A percentile compares a stretch with the other conserved stretches of the same genome.
Conservation (phyloP, 2,888 invertebrate species). For the Hirtodrosophila cameraria region DNA sequence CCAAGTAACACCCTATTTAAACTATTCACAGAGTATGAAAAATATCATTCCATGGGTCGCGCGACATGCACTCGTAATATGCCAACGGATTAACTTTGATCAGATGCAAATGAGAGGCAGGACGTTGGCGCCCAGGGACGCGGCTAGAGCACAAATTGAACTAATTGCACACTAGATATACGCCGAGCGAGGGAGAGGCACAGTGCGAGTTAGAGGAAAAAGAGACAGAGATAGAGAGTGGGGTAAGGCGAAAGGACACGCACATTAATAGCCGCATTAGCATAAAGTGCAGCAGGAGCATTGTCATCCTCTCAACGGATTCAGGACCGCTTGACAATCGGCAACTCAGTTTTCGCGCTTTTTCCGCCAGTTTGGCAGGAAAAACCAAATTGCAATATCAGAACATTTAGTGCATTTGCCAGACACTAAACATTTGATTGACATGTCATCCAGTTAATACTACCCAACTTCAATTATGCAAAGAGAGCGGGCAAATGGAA, state of each 20-base stretch:
- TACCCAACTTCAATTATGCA: conserved; percentile 51
- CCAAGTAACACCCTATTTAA: background rate
- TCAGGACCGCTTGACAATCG: conserved; percentile 41
- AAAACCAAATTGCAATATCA: conserved; percentile 49
- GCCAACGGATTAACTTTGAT: conserved; percentile 77
- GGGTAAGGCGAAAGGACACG: conserved; percentile 21
- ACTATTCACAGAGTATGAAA: conserved; percentile 18
- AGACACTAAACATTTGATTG: conserved; percentile 67
- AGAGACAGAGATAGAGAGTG: background rate
- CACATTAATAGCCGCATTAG: conserved; percentile 72
- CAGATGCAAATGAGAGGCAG: conserved; percentile 55
- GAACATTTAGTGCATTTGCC: conserved; percentile 41
- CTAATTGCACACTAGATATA: conserved; percentile 75
- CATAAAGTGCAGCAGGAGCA: conserved; percentile 63
- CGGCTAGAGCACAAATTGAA: conserved; percentile 68
- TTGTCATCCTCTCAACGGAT: conserved; percentile 48
- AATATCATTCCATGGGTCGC: conserved; percentile 6
- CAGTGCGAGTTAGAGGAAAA: background rate
- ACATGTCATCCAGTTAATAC: conserved; percentile 49
- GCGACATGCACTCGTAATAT: conserved; percentile 47
- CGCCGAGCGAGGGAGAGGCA: conserved; percentile 14
- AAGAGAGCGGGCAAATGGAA: conserved; percentile 2
- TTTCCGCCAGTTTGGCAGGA: background rate
- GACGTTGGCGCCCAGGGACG: conserved; percentile 37
- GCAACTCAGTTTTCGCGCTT: conserved; percentile 11